Conservation (phyloP, 2,797 vertebrate species). For the Xiphorhynchus erythropygius region DNA sequence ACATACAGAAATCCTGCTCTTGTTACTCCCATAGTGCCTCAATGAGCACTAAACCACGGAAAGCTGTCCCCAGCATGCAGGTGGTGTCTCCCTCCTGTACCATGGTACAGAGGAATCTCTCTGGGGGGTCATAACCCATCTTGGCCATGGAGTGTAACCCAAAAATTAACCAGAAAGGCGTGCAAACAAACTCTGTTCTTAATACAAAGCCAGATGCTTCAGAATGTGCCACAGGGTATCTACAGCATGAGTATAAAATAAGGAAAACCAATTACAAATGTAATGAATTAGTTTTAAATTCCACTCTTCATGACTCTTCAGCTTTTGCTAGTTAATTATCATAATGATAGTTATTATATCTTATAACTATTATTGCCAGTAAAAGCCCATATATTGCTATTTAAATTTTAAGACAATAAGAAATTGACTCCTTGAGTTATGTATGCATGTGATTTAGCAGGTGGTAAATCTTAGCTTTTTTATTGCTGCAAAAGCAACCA, state of each 20-base stretch:
- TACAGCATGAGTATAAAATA: neutral
- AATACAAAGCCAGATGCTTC: neutral
- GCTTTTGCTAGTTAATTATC: neutral
- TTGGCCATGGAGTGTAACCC: neutral
- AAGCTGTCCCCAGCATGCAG: accelerated
- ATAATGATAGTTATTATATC: neutral
- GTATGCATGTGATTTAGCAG: neutral
- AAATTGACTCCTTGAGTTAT: neutral
- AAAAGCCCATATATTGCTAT: neutral
- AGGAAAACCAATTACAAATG: neutral
- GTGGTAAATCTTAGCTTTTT: neutral
- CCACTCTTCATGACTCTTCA: neutral
- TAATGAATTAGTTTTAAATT: neutral
- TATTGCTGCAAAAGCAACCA: neutral
- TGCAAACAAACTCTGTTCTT: neutral
- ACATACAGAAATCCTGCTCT: neutral
- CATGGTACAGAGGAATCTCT: neutral
- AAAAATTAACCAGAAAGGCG: accelerated
- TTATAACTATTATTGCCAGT: neutral
- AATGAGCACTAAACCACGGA: accelerated
- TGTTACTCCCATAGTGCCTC: neutral
- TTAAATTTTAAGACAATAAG: conserved; percentile 1
- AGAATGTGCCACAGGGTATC: neutral
- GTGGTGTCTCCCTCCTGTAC: neutral
- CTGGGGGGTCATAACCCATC: neutral